Percentiles rank a stretch among this genome's conserved stretches.
These are phyloP conservation scores for Whitmania pigra DNA, from an alignment of 1,140 invertebrate species.

Conservation along the genomic window DNA sequence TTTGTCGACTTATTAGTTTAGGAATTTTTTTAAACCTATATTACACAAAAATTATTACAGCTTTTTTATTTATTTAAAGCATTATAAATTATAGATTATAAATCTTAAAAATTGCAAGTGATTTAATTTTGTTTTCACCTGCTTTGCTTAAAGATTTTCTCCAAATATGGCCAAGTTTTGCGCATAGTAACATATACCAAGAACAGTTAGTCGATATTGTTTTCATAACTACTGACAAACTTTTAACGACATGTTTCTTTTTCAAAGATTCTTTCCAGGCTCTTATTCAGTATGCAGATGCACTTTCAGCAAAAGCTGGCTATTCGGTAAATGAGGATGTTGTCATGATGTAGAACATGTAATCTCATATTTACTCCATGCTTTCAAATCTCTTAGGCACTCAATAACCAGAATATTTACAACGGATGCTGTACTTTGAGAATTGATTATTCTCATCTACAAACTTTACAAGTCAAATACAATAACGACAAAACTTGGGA, in stretches of 20 bases:
- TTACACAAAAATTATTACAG: too few species aligned
- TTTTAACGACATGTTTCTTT: not conserved
- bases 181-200: slow-evolving; percentile 98
- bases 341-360: not conserved
- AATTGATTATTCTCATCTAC: slow-evolving; percentile 97
- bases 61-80: too few species aligned
- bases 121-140: too few species aligned
- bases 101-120: too few species aligned
- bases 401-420: slow-evolving; percentile 98
- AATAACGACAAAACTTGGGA: slow-evolving; percentile 99
- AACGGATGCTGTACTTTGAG: slow-evolving; percentile 95
- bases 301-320: slow-evolving; percentile 26
- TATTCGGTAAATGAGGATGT: slow-evolving; percentile 21
- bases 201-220: slow-evolving; percentile 58
- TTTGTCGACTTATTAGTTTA: too few species aligned
- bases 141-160: slow-evolving; percentile 34
- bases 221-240: not conserved
- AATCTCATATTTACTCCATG: not conserved
- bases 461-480: slow-evolving; percentile 93
- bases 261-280: slow-evolving; percentile 26
- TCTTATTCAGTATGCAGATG: slow-evolving; percentile 27
- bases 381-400: slow-evolving; percentile 49
- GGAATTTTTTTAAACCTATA: too few species aligned
- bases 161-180: slow-evolving; percentile 32
- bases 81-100: too few species aligned